Evolutionary conservation across 2,888 invertebrate genomes (phyloP).

Genomic region (Malacosoma neustria): DNA sequence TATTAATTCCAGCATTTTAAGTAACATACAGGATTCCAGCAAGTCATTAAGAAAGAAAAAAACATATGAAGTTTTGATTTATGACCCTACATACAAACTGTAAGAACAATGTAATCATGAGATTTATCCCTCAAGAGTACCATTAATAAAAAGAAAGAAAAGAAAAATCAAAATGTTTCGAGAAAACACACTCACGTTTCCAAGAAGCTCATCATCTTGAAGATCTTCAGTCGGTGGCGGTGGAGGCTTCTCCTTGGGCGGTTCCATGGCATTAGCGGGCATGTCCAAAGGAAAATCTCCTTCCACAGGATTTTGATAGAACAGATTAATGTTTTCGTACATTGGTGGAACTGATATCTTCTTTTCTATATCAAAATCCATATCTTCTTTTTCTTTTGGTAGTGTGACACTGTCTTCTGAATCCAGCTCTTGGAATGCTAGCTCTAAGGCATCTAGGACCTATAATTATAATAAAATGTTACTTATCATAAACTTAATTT

Average conservation of each 20-base stretch:
- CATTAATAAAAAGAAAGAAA: no score
- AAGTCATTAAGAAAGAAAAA: no score
- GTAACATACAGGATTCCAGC: no score
- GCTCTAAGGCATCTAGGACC: slow-evolving; percentile 78
- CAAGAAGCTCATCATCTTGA: slow-evolving; percentile 55
- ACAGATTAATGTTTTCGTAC: slow-evolving; percentile 77
- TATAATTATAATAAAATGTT: slow-evolving; percentile 28
- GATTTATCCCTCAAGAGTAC: no score
- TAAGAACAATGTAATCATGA: no score
- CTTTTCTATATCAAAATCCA: slow-evolving; percentile 35
- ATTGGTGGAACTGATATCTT: slow-evolving; percentile 69
- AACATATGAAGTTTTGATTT: no score
- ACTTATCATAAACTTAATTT: no score
- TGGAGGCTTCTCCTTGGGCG: slow-evolving; percentile 91
- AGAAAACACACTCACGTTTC: slow-evolving; percentile 66
- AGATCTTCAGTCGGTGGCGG: slow-evolving; percentile 81
- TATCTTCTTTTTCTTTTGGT: slow-evolving; percentile 19
- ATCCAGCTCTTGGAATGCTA: slow-evolving; percentile 78
- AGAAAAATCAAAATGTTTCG: no score
- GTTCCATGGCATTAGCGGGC: slow-evolving; percentile 77
- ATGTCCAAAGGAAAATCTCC: slow-evolving; percentile 73
- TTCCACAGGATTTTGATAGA: slow-evolving; percentile 53
- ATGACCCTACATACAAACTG: no score
- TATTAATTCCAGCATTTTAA: no score
- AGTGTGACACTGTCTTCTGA: slow-evolving; percentile 58